Evolutionary conservation across 92 coral and sea anemone species (phyloP).

Genomic region (Paramuricea clavata): DNA sequence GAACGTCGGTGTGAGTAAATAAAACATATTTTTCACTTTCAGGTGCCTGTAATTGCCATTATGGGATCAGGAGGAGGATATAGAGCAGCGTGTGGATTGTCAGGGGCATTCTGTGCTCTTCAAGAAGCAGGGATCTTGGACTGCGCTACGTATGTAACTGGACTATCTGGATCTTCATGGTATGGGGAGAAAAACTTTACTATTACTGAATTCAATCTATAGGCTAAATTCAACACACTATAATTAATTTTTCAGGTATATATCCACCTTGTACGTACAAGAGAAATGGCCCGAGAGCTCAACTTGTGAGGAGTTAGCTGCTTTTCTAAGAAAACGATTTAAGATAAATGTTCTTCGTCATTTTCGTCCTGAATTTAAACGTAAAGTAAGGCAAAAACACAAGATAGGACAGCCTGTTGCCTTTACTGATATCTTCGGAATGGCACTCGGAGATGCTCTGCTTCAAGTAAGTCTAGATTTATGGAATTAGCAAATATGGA

Average conservation of each 20-base stretch:
- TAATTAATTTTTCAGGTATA: conserved; percentile 57
- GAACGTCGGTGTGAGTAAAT: too few species aligned
- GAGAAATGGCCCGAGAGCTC: conserved; percentile 64
- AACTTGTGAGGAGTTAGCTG: conserved; percentile 56
- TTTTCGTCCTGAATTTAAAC: conserved; percentile 66
- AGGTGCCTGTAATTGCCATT: conserved; percentile 9
- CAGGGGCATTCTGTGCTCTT: conserved; percentile 1
- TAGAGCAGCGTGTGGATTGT: conserved; percentile 3
- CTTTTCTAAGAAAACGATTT: conserved; percentile 58
- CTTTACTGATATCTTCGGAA: conserved; percentile 82
- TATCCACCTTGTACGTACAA: conserved; percentile 75
- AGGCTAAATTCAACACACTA: too few species aligned
- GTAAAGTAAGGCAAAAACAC: conserved; percentile 64
- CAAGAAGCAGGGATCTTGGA: conserved; percentile 14
- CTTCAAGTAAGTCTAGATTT: conserved; percentile 57
- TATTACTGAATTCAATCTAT: background rate
- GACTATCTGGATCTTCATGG: too few species aligned
- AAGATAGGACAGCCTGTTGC: conserved; percentile 76
- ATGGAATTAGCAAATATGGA: too few species aligned
- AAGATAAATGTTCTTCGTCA: conserved; percentile 57
- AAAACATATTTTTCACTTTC: too few species aligned
- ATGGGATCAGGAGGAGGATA: too few species aligned
- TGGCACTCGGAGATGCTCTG: conserved; percentile 75
- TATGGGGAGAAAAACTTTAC: background rate
- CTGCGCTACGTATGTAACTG: conserved; percentile 26